These are phyloP conservation scores for Acrobasis suavella DNA, from an alignment of 2,888 invertebrate species.

Conservation along the genomic window DNA sequence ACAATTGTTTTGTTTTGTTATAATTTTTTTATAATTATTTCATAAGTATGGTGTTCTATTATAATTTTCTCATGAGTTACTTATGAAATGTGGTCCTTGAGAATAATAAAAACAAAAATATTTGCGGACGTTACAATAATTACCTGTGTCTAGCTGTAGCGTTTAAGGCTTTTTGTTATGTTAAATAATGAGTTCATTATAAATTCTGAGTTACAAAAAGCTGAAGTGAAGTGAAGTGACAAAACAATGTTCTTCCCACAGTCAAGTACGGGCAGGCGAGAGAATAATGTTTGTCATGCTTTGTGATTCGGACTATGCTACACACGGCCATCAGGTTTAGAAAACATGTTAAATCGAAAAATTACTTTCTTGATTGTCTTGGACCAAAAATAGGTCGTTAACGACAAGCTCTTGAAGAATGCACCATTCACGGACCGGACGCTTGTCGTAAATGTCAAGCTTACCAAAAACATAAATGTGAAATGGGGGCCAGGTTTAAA, in stretches of 20 bases:
- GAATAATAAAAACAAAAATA: conserved; percentile 2
- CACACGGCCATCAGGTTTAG: conserved; percentile 33
- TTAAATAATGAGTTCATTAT: conserved; percentile 34
- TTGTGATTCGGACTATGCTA: conserved; percentile 39
- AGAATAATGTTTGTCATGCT: conserved; percentile 51
- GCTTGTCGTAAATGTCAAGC: too few species aligned
- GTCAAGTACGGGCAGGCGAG: conserved; percentile 37
- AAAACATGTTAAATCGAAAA: neutral
- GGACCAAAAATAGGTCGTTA: too few species aligned
- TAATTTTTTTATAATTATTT: neutral
- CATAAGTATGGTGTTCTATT: neutral
- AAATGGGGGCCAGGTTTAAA: too few species aligned
- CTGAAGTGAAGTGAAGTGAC: conserved; percentile 24
- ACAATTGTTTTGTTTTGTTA: too few species aligned
- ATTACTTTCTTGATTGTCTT: too few species aligned
- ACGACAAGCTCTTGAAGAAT: too few species aligned
- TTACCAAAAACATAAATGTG: too few species aligned
- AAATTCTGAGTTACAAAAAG: conserved; percentile 24
- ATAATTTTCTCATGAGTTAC: neutral
- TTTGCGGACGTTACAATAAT: conserved; percentile 9
- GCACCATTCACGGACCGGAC: too few species aligned
- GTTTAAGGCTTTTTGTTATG: conserved; percentile 28
- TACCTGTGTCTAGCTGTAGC: neutral
- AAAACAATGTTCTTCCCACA: conserved; percentile 47
- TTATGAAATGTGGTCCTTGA: conserved; percentile 8